Conservation (phyloP, 2,113 vertebrate species). For the Clarias macrocephalus region DNA sequence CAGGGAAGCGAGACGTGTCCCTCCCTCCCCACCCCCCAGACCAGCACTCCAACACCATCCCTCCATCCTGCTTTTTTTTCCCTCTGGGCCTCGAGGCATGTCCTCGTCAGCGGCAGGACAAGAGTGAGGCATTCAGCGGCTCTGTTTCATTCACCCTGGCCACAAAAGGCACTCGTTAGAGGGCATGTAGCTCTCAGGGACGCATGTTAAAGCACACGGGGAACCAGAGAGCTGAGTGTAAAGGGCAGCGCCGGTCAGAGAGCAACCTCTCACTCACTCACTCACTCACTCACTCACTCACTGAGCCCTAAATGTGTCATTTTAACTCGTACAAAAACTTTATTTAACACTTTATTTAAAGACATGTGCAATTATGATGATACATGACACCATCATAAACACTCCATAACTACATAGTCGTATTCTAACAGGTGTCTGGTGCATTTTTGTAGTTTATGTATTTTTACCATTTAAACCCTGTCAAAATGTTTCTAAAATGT, state of each 20-base stretch:
- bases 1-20: slow-evolving; percentile 67
- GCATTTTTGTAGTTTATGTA: not conserved
- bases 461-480: not conserved
- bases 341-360: not conserved
- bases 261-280: slow-evolving; percentile 29
- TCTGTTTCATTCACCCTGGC: slow-evolving; percentile 41
- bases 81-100: slow-evolving; percentile 60
- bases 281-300: slow-evolving; percentile 17
- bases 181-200: slow-evolving; percentile 42
- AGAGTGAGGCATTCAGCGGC: slow-evolving; percentile 65
- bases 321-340: not conserved
- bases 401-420: not conserved
- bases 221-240: slow-evolving; percentile 31
- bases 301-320: not conserved
- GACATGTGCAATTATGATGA: not conserved
- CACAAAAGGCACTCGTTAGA: slow-evolving; percentile 47
- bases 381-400: not conserved
- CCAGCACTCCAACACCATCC: slow-evolving; percentile 27
- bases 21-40: slow-evolving; percentile 23
- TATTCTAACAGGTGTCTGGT: not conserved
- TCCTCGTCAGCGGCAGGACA: slow-evolving; percentile 58
- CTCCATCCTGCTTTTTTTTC: slow-evolving; percentile 5
- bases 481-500: not conserved
- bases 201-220: slow-evolving; percentile 23
- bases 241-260: slow-evolving; percentile 9